phyloP scores from a whole-genome alignment of 1,140 invertebrate species.

The Aphaenogaster ashmeadi region DNA sequence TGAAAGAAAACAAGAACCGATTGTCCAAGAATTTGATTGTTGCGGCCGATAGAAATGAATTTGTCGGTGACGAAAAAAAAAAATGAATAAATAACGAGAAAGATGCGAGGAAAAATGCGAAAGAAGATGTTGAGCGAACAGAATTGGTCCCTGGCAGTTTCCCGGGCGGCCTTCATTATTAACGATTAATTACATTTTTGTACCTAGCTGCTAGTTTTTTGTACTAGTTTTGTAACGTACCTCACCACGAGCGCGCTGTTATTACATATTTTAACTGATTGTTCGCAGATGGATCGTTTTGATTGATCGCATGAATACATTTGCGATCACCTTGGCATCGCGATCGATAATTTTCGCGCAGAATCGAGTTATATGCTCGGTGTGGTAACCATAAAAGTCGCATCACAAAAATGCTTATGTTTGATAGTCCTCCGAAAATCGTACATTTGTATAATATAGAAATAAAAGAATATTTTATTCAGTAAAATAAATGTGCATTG shows the following conservation, averaged over 20 bases:
- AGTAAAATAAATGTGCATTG: neutral
- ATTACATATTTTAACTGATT: constrained; percentile 85
- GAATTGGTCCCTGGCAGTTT: constrained; percentile 83
- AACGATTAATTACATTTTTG: constrained; percentile 86
- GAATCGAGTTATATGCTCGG: constrained; percentile 31
- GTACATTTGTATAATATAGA: neutral
- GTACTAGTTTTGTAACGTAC: constrained; percentile 87
- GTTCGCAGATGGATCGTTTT: constrained; percentile 80
- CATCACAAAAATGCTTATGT: neutral
- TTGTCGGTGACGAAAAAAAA: constrained; percentile 7
- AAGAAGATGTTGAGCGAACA: constrained; percentile 50
- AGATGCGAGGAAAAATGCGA: neutral
- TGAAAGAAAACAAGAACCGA: constrained; percentile 21
- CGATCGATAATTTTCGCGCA: constrained; percentile 63
- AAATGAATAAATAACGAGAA: constrained; percentile 31
- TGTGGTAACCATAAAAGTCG: constrained; percentile 64
- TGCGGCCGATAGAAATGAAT: neutral
- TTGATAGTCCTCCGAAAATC: neutral
- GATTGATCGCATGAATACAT: constrained; percentile 74
- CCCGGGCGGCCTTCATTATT: constrained; percentile 83
- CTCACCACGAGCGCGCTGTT: constrained; percentile 85
- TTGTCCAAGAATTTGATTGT: constrained; percentile 29
- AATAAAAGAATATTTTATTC: neutral
- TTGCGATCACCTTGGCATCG: constrained; percentile 39
- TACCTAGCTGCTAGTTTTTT: constrained; percentile 87